Evolutionary conservation across 2,888 invertebrate species (phyloP).

Genomic region (Tipula lateralis): DNA sequence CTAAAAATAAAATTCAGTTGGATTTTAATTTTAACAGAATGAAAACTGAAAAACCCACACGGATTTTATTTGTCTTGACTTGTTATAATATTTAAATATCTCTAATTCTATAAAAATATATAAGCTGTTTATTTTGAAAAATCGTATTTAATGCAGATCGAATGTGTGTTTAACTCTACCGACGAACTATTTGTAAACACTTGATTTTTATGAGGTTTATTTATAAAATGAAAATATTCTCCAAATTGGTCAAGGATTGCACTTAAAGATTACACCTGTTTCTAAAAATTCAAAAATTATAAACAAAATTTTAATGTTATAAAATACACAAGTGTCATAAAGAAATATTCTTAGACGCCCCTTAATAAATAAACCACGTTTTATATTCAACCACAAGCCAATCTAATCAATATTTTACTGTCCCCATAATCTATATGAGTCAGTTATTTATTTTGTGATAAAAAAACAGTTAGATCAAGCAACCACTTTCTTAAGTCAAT

Average conservation of each 20-base stretch:
- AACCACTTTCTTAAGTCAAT: not conserved
- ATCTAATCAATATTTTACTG: not conserved
- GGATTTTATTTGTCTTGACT: not conserved
- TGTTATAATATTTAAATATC: not conserved
- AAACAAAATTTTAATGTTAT: too few relatives aligned
- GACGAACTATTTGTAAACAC: too few relatives aligned
- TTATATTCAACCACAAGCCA: not conserved
- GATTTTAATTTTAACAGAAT: constrained; percentile 24
- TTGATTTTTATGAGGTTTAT: not conserved
- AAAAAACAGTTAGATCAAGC: not conserved
- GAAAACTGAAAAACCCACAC: not conserved
- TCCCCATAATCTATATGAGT: not conserved
- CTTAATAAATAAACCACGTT: not conserved
- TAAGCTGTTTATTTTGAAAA: not conserved
- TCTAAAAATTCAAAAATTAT: too few relatives aligned
- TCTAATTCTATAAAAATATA: not conserved
- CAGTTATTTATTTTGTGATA: not conserved
- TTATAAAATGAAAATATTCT: too few relatives aligned
- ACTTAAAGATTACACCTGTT: too few relatives aligned
- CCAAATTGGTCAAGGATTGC: too few relatives aligned
- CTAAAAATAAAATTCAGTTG: not conserved
- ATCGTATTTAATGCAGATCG: not conserved
- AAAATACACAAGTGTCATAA: too few relatives aligned
- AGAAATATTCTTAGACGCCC: not conserved
- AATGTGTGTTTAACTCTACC: too few relatives aligned